phyloP scores from a whole-genome alignment of 2,113 vertebrate species.

The Macquaria australasica region DNA sequence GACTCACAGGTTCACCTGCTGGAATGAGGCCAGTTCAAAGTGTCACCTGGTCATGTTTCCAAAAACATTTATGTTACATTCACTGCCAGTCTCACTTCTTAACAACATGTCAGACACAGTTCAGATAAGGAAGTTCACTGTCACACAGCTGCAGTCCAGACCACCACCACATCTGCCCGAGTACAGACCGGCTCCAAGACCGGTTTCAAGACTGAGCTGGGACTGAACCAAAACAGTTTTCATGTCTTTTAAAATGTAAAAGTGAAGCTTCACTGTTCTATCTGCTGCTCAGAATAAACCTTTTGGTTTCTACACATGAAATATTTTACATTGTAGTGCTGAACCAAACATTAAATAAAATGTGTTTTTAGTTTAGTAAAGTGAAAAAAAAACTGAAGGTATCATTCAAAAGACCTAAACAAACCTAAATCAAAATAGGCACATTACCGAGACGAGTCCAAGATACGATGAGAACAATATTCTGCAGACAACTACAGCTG shows the following conservation, averaged over 20 bases:
- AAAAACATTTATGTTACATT: background rate
- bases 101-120: background rate
- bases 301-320: background rate
- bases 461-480: background rate
- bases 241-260: background rate
- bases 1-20: background rate
- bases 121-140: background rate
- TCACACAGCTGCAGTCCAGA: background rate
- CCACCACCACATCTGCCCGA: background rate
- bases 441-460: slow-evolving; percentile 10
- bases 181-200: background rate
- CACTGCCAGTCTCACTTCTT: slow-evolving; percentile 6
- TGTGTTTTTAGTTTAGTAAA: background rate
- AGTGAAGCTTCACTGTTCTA: background rate
- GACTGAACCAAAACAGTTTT: background rate
- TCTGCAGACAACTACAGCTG: background rate
- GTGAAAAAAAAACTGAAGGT: background rate
- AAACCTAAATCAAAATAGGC: slow-evolving; percentile 23
- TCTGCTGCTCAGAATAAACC: background rate
- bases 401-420: background rate
- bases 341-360: background rate
- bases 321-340: background rate
- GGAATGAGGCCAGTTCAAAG: background rate
- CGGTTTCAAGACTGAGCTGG: background rate
- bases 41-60: background rate